Base-by-base conservation (phyloP, 2,113 vertebrate genomes). In the Nycticryphes semicollaris region DNA sequence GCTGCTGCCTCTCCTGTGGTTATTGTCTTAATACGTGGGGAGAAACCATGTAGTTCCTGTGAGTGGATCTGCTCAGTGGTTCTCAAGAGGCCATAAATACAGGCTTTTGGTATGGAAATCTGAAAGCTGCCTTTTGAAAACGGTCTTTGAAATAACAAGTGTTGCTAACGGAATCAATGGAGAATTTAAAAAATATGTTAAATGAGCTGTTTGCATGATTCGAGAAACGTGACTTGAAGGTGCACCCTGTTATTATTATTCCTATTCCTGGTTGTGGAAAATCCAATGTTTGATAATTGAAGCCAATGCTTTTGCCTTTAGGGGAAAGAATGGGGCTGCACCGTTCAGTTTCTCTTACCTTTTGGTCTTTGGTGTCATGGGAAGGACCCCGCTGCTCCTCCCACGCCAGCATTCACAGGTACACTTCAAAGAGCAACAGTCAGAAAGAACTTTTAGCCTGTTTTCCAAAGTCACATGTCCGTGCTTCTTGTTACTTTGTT, bases 1-100 rank as follows among this genome's bases (percentile, higher is more conserved):
- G 43, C 21, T 75, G 67, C 68, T 0, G 0, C 4, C 8, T 22
- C 39, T 19, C 2, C 25, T 41, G 27, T 11, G 63, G 8, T 41
- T 37, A 7, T 12, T n/a, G 67, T 54, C 51, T 76, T 11, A 21
- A 27, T 6, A 4, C 6, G 1, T 5, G 23, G 50, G 14, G 48
- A 0, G 4, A 56, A 62, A 33, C 0, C 21, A 51, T 10, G 31
- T 3, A 37, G 63, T 33, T 47, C 41, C 41, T 75, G 56, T 20
- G 72, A 74, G 76, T 10, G 54, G 35, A 69, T 64, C 81, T 87
- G 62, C 73, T 53, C 53, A 7, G 43, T 37, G 59, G 17, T 20
- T 54, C 59, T 94, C 74, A 59, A n/a, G 59, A 50, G 48, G 31
- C 68, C 82, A 19, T 22, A 62, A 84, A n/a, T 11, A 48, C 22